Evolutionary conservation across 2,888 invertebrate genomes (phyloP).

Genomic region (Coleophora flavipennella): DNA sequence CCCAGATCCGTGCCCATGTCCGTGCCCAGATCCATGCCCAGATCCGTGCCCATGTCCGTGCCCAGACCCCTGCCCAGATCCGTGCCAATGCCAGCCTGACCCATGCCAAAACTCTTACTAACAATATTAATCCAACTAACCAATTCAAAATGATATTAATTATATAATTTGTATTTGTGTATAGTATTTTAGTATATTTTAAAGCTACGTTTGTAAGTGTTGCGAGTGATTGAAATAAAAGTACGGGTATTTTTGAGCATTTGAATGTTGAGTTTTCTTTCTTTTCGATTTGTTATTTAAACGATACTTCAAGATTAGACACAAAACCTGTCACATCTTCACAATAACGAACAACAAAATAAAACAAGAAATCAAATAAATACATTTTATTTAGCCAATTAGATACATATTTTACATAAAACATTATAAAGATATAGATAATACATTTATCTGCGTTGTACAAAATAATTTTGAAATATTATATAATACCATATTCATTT

Average conservation of each 20-base stretch:
- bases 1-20: conserved; percentile 3
- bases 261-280: conserved; percentile 1
- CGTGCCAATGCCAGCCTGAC: not conserved
- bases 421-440: not conserved
- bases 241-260: conserved; percentile 33
- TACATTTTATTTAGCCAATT: conserved; percentile 8
- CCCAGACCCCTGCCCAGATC: too few species aligned
- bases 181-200: conserved; percentile 14
- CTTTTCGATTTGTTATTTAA: conserved; percentile 4
- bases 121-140: too few species aligned
- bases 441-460: not conserved
- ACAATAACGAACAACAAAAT: too few species aligned
- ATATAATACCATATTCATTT: conserved; percentile 1
- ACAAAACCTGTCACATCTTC: too few species aligned
- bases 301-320: too few species aligned
- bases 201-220: conserved; percentile 41
- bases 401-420: conserved; percentile 1
- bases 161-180: conserved; percentile 9
- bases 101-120: conserved; percentile 1
- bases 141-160: too few species aligned
- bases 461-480: not conserved
- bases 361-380: conserved; percentile 7
- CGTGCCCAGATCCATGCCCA: conserved; percentile 1
- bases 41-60: conserved; percentile 1
- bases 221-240: conserved; percentile 37